Conservation (phyloP, 2,797 vertebrate species). For the Coregonus suidteri region DNA sequence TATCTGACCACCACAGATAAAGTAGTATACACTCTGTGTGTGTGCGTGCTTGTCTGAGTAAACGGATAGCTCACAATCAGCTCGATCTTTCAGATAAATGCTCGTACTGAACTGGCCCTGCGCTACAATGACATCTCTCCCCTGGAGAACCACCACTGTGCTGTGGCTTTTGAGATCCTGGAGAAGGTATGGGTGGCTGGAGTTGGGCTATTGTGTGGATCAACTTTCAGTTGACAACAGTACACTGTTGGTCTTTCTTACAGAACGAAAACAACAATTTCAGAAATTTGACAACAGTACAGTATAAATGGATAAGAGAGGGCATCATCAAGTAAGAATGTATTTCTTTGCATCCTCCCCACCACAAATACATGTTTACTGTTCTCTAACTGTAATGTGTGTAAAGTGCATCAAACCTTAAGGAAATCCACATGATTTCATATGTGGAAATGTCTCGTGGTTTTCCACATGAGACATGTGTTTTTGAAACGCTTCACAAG, state of each 20-base stretch:
- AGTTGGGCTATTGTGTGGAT: not conserved
- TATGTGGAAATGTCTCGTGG: too few relatives aligned
- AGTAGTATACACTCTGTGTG: not conserved
- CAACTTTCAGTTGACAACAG: not conserved
- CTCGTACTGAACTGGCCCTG: constrained; percentile 77
- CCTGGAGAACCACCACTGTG: constrained; percentile 82
- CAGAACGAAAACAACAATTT: constrained; percentile 81
- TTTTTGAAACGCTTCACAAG: too few relatives aligned
- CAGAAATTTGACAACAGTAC: constrained; percentile 74
- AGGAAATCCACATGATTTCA: too few relatives aligned
- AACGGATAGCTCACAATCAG: not conserved
- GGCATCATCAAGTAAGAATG: constrained; percentile 78
- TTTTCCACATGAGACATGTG: too few relatives aligned
- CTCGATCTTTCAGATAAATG: constrained; percentile 74
- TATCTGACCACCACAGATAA: not conserved
- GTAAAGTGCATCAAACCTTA: not conserved
- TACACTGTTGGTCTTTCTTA: constrained; percentile 33
- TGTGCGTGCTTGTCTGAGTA: not conserved
- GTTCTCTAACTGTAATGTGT: not conserved
- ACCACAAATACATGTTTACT: not conserved
- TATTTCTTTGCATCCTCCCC: not conserved
- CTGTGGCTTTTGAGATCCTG: constrained; percentile 79
- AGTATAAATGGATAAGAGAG: constrained; percentile 78
- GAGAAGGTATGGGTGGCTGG: constrained; percentile 68
- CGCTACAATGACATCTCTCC: constrained; percentile 78